These are phyloP conservation scores for Aporophyla lueneburgensis DNA, from an alignment of 2,888 invertebrate species.

Conservation along the genomic window DNA sequence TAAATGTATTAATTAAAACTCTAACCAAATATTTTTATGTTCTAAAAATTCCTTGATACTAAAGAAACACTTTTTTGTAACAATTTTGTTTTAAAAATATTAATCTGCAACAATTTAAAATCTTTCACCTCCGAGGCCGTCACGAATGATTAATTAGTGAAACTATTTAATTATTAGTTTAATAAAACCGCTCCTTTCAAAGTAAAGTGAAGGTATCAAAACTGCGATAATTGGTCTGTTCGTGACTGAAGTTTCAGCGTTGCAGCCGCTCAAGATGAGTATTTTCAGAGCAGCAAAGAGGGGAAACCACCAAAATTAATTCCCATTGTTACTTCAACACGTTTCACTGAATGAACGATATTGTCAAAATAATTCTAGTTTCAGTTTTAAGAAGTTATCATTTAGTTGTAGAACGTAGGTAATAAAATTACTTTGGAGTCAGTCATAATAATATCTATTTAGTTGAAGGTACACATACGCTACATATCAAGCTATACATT, in stretches of 20 bases:
- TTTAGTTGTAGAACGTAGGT: background rate
- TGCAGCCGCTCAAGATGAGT: conserved; percentile 45
- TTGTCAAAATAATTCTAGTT: conserved; percentile 38
- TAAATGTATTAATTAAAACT: too few species aligned
- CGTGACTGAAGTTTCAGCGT: conserved; percentile 52
- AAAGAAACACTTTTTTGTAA: too few species aligned
- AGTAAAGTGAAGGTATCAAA: conserved; percentile 21
- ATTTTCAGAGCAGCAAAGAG: conserved; percentile 41
- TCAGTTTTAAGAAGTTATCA: background rate
- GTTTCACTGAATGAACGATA: conserved; percentile 40
- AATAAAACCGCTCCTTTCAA: background rate
- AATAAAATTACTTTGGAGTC: too few species aligned
- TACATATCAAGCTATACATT: too few species aligned
- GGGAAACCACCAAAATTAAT: conserved; percentile 54
- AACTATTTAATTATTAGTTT: too few species aligned
- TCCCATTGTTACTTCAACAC: conserved; percentile 48
- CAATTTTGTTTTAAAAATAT: too few species aligned
- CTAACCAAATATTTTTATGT: too few species aligned
- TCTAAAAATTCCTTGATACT: too few species aligned
- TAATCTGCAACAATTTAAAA: too few species aligned
- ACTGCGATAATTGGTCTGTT: conserved; percentile 51
- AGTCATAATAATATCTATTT: too few species aligned
- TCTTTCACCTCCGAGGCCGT: too few species aligned
- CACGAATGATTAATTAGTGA: background rate
- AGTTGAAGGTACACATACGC: too few species aligned